phyloP scores from a whole-genome alignment of 2,888 invertebrate species.

The Scrobipalpa atriplicella region DNA sequence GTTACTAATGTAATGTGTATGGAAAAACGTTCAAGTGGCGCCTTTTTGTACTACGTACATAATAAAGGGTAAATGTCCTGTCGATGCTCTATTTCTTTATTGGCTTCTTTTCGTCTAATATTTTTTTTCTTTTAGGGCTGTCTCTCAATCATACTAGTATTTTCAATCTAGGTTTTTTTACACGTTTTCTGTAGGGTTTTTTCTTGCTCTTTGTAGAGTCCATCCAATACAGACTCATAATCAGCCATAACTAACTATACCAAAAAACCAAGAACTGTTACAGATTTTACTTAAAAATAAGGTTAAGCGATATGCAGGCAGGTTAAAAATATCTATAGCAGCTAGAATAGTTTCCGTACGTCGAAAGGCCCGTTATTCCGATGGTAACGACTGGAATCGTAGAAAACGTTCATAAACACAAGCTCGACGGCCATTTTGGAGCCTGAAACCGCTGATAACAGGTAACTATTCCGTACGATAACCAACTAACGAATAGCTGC shows the following conservation, averaged over 20 bases:
- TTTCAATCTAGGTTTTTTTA: too few relatives aligned
- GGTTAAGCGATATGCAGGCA: too few relatives aligned
- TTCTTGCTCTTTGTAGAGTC: too few relatives aligned
- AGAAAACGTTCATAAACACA: not conserved
- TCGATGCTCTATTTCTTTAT: not conserved
- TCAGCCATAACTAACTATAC: too few relatives aligned
- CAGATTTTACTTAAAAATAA: too few relatives aligned
- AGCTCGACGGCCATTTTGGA: not conserved
- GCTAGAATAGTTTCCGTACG: not conserved
- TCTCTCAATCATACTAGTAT: too few relatives aligned
- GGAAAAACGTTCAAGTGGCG: slow-evolving; percentile 37
- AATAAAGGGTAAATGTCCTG: not conserved
- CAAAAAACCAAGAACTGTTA: too few relatives aligned
- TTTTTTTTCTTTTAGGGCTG: too few relatives aligned
- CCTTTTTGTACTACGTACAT: not conserved
- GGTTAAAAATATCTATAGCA: too few relatives aligned
- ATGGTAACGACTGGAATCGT: not conserved
- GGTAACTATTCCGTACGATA: not conserved
- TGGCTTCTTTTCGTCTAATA: not conserved
- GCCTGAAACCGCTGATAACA: not conserved
- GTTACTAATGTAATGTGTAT: slow-evolving; percentile 54
- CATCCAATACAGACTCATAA: too few relatives aligned
- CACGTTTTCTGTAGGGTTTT: too few relatives aligned
- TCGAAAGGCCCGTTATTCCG: not conserved
- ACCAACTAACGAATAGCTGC: not conserved